A percentile compares a stretch with the other conserved stretches of the same genome.
Conservation (phyloP, 2,797 vertebrate species). For the Microctenopoma stevenorrisi region DNA sequence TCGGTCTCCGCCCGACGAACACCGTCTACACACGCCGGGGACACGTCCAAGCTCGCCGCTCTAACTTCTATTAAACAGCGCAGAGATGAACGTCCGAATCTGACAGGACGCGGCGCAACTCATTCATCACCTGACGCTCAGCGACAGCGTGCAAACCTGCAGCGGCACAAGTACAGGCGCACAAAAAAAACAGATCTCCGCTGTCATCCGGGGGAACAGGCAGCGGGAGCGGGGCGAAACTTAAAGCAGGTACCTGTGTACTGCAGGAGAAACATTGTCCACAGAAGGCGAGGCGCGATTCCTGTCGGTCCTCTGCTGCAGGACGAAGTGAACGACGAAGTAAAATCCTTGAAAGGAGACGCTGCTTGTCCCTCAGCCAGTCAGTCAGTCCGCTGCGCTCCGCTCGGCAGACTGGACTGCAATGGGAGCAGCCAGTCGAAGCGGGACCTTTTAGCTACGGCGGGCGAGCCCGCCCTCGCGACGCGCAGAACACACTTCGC, state of each 20-base stretch:
- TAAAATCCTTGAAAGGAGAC: conserved; percentile 70
- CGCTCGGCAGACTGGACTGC: conserved; percentile 81
- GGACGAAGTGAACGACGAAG: conserved; percentile 57
- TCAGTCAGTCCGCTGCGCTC: conserved; percentile 45
- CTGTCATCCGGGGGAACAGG: conserved; percentile 8
- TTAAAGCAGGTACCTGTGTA: conserved; percentile 86
- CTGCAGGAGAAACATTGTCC: conserved; percentile 94
- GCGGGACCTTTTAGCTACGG: conserved; percentile 73
- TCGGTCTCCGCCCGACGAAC: conserved; percentile 65
- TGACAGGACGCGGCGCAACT: background rate
- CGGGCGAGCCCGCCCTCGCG: conserved; percentile 69
- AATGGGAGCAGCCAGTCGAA: conserved; percentile 79
- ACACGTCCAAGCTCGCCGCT: background rate
- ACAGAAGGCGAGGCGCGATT: conserved; percentile 54
- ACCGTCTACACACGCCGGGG: conserved; percentile 4
- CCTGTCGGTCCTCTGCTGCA: conserved; percentile 68
- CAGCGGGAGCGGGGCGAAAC: conserved; percentile 18
- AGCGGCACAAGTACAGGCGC: conserved; percentile 8
- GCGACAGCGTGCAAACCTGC: conserved; percentile 8
- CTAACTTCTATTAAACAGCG: conserved; percentile 35
- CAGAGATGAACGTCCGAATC: background rate
- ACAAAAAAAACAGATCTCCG: conserved; percentile 3
- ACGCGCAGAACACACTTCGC: conserved; percentile 33
- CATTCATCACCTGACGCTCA: conserved; percentile 2
- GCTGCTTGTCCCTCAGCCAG: conserved; percentile 55